Evolutionary conservation across 2,797 vertebrate genomes (phyloP), one percentile per base, ranked within the genome.

Genomic region (Sebastes cheni): DNA sequence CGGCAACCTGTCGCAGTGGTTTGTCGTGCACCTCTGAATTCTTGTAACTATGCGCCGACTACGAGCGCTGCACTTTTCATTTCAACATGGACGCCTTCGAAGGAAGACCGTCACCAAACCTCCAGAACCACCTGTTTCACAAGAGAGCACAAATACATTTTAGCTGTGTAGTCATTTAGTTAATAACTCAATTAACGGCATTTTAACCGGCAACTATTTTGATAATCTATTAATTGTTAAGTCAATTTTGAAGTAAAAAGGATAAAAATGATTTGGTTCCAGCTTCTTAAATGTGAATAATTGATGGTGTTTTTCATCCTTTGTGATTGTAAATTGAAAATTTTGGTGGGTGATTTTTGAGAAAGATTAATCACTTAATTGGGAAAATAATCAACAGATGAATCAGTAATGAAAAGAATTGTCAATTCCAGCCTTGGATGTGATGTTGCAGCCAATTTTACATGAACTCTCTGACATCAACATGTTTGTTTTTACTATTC

Each of bases 391-490:
- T 20, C 14, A 29, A 29, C 14, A 23, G 23, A 9, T 59, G 1
- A 59, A 29, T 59, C 56, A 59, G 14, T 42, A 6, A 25, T 58
- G 3, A 25, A 6, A 58, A 58, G 0, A 14, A 58, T 27, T 27
- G 23, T 14, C 23, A 27, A 23, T 27, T n/a, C 0, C 16, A 52
- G 8, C 16, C 1, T 0, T 52, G 8, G 16, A 18, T 52, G 16
- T 52, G 46, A 52, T 0, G 18, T 52, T 58, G 55, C 23, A 25
- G 55, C 13, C 23, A 27, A 58, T 58, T 27, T 16, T 42, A 42
- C 14, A 7, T 1, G 14, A 42, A 42, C 56, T 27, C 14, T 59
- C 25, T 59, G 56, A 27, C 56, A 29, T 59, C 25, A 29, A 29
- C 56, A 16, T 59, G 25, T 29, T 9, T 59, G 25, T 59, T 59